phyloP scores from a whole-genome alignment of 2,888 invertebrate genomes.

The Hirtodrosophila duncani region DNA sequence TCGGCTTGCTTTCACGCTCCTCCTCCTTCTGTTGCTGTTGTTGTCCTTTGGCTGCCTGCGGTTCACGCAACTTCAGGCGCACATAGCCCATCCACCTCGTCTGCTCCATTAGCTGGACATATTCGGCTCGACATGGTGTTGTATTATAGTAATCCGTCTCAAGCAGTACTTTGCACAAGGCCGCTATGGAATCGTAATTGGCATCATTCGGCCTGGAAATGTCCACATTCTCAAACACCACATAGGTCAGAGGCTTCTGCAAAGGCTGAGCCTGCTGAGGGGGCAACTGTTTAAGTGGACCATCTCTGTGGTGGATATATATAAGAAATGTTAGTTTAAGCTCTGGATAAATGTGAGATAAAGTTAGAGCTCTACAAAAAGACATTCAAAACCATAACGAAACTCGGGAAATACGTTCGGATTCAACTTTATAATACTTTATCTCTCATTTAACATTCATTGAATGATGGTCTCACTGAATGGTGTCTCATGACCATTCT shows the following conservation, averaged over 20 bases:
- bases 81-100: constrained; percentile 77
- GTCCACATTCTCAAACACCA: constrained; percentile 86
- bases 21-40: not conserved
- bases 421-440: too few species aligned
- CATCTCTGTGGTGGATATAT: constrained; percentile 75
- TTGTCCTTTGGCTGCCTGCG: not conserved
- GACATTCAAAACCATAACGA: too few species aligned
- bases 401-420: too few species aligned
- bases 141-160: constrained; percentile 77
- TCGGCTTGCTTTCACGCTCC: not conserved
- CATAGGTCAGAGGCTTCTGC: constrained; percentile 82
- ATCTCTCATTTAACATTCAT: too few species aligned
- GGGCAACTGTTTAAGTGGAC: constrained; percentile 51
- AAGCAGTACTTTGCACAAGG: constrained; percentile 82
- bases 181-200: constrained; percentile 77
- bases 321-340: too few species aligned
- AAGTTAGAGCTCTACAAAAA: not conserved
- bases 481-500: too few species aligned
- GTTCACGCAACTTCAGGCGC: constrained; percentile 72
- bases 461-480: too few species aligned
- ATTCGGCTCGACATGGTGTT: constrained; percentile 69
- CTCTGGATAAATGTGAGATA: too few species aligned
- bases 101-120: constrained; percentile 58
- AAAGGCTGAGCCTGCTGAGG: constrained; percentile 79
- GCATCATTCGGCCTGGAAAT: constrained; percentile 83